A percentile compares a stretch with the other conserved stretches of the same genome.
These are phyloP conservation scores for Rhopalosiphum nymphaeae DNA, from an alignment of 2,888 invertebrate genomes.

Conservation along the genomic window DNA sequence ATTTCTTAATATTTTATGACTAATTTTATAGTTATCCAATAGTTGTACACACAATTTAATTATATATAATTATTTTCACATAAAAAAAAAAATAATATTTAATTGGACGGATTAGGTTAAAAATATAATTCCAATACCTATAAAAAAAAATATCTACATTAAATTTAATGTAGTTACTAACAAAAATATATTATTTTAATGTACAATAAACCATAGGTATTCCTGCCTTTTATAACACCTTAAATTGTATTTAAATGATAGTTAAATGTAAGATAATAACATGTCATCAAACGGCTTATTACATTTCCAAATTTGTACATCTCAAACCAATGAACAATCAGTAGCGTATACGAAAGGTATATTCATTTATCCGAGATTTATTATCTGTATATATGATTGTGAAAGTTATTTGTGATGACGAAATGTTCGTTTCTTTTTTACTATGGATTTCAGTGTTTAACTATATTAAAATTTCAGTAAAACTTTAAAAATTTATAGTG, in stretches of 20 bases:
- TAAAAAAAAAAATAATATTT: neutral
- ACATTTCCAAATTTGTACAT: neutral
- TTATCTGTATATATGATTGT: constrained; percentile 8
- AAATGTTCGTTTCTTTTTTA: constrained; percentile 1
- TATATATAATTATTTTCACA: neutral
- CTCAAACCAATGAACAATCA: neutral
- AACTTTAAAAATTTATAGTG: neutral
- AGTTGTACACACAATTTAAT: constrained; percentile 30
- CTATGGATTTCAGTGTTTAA: neutral
- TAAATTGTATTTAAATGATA: neutral
- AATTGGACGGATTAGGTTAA: neutral
- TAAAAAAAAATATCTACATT: neutral
- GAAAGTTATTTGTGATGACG: constrained; percentile 23
- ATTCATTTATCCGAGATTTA: constrained; percentile 2
- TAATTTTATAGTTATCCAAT: neutral
- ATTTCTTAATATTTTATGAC: neutral
- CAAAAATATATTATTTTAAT: neutral
- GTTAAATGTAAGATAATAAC: neutral
- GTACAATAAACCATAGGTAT: neutral
- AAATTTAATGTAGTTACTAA: neutral
- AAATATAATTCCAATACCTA: neutral
- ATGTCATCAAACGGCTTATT: neutral
- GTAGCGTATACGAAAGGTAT: neutral
- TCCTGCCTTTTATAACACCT: neutral
- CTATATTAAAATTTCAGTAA: neutral